phyloP scores from a whole-genome alignment of 2,888 invertebrate species.

The Elmis aenea region DNA sequence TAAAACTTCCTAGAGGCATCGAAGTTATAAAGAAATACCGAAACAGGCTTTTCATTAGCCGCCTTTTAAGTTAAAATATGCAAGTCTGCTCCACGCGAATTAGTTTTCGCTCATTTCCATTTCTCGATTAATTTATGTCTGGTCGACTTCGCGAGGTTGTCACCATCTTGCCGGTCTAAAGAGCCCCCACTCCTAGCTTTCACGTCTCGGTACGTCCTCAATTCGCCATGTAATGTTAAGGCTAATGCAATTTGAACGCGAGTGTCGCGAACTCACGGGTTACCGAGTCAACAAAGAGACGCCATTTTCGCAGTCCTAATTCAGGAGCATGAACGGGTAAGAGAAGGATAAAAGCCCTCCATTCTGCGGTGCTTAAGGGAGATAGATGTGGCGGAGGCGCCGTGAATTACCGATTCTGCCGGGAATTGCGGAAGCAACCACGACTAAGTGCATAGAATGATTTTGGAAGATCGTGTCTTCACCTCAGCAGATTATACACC shows the following conservation, averaged over 20 bases:
- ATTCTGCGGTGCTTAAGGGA: slow-evolving; percentile 16
- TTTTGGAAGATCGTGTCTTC: no score
- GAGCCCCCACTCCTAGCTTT: slow-evolving; percentile 37
- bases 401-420: slow-evolving; percentile 20
- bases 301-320: slow-evolving; percentile 39
- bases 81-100: slow-evolving; percentile 25
- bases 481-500: no score
- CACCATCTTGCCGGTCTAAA: slow-evolving; percentile 37
- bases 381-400: slow-evolving; percentile 16
- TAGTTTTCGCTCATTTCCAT: slow-evolving; percentile 33
- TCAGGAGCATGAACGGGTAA: slow-evolving; percentile 16
- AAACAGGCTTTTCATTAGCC: slow-evolving; percentile 23
- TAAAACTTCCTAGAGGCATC: no score
- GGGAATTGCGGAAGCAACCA: slow-evolving; percentile 22
- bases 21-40: slow-evolving; percentile 10
- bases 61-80: slow-evolving; percentile 25
- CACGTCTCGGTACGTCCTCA: slow-evolving; percentile 51
- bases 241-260: slow-evolving; percentile 51
- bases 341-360: slow-evolving; percentile 12
- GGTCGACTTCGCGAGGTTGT: slow-evolving; percentile 36
- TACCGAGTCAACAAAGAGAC: slow-evolving; percentile 46
- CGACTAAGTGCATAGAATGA: slow-evolving; percentile 21
- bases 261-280: slow-evolving; percentile 46
- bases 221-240: slow-evolving; percentile 52
- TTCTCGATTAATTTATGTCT: slow-evolving; percentile 41